These are phyloP conservation scores for Cristatella mucedo DNA, from an alignment of 2,888 invertebrate species.

Conservation along the genomic window DNA sequence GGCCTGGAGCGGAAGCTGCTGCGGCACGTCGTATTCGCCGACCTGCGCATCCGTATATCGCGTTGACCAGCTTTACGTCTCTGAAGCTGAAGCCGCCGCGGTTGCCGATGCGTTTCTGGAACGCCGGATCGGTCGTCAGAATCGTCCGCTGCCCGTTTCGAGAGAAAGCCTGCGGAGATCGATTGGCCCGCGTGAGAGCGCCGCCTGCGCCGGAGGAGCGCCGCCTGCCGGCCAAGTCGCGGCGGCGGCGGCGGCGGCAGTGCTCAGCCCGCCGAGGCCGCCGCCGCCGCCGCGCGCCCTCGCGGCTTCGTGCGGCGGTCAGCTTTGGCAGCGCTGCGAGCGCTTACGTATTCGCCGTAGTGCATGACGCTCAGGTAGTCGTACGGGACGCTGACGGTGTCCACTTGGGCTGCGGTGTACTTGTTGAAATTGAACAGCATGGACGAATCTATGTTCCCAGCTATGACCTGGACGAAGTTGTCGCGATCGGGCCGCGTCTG, in stretches of 20 bases:
- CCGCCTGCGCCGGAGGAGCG: too few relatives aligned
- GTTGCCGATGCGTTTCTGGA: constrained; percentile 12
- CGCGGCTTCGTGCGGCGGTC: too few relatives aligned
- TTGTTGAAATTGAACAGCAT: constrained; percentile 11
- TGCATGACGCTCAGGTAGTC: constrained; percentile 13
- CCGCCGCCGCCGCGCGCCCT: too few relatives aligned
- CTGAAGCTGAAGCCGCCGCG: constrained; percentile 16
- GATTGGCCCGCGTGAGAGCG: too few relatives aligned
- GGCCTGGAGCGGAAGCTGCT: too few relatives aligned
- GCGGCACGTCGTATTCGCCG: not conserved
- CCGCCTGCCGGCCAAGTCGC: too few relatives aligned
- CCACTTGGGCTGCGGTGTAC: constrained; percentile 4
- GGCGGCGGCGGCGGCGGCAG: too few relatives aligned
- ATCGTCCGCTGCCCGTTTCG: constrained; percentile 12
- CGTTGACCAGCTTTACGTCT: constrained; percentile 20
- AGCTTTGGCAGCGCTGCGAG: too few relatives aligned
- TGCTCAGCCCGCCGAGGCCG: too few relatives aligned
- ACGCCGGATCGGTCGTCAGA: constrained; percentile 7
- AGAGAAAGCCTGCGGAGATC: constrained; percentile 12
- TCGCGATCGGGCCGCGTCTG: constrained; percentile 13
- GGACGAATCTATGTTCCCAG: constrained; percentile 7
- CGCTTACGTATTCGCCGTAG: constrained; percentile 10
- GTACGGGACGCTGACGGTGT: constrained; percentile 11
- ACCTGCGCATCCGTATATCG: constrained; percentile 20
- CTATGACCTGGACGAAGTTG: constrained; percentile 8